Base-by-base conservation (phyloP, 2,797 vertebrate genomes). In the Myoxocephalus aenaeus region DNA sequence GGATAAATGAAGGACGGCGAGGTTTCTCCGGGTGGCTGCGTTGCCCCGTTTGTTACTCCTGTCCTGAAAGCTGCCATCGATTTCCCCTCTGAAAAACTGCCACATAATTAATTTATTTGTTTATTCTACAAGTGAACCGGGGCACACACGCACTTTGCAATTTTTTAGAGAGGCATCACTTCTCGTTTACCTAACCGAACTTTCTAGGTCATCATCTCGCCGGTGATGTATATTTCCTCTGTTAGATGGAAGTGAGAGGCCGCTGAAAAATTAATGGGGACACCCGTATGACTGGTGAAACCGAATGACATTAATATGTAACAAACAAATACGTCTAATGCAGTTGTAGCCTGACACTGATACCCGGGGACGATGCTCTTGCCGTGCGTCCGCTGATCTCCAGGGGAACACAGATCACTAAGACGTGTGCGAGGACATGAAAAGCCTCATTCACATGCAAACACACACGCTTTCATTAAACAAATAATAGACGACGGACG, bases 71-170 rank as follows among this genome's bases (percentile, higher is more conserved):
- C 85, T 61, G 40, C 80, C 70, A 93, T 93, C 75, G 90, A 94
- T 92, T 93, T 92, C 70, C 74, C 27, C 68, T 86, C 70, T 63
- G 61, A 81, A 90, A 87, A 85, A 80, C 32, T n/a, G 71, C 78
- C 70, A 86, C 81, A 81, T 92, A 91, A 93, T 92, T 89, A 92
- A 92, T 93, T 86, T 75, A 93, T 91, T 87, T 93, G 89, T 90
- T 92, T 90, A 90, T 91, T 92, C 79, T 72, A 59, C 67, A 75
- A 85, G 65, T 74, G 73, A 84, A 87, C 34, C n/a, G 44, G 32
- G 32, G 29, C n/a, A 48, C 40, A 40, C 10, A 42, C 40, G 8
- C 38, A 77, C 67, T 77, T 63, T 75, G 77, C 80, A 73, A 82
- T 91, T 85, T 89, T 71, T 84, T 77, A 84, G 48, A 57, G 73